Evolutionary conservation across 1,140 invertebrate species (phyloP), one percentile per base, ranked within the genome.

Genomic region (Armadillidium nasatum): DNA sequence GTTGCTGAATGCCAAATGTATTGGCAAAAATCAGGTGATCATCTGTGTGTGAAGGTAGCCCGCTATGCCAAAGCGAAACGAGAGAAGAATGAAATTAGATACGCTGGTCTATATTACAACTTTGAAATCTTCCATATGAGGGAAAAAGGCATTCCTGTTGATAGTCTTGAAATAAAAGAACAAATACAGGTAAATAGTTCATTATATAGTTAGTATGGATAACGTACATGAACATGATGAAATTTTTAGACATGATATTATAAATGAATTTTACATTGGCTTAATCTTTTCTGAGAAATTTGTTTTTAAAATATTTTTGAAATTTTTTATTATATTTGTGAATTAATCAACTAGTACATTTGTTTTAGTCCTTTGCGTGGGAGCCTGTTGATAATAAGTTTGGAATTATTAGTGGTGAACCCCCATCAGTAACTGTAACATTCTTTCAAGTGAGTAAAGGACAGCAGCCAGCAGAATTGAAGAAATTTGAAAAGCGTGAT

Each of bases 81-180:
- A 91, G 85, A 96, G 90, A 87, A 94, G 87, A 83, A 95, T 80
- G 89, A 91, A 74, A 83, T 86, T 9, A 99, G 99, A 86, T 99
- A 98, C 84, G 93, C 93, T 78, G 96, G 97, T 81, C 94, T 98
- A 89, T 97, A 96, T 82, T 98, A 95, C 86, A 99, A 99, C 84
- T 97, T 99, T 87, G 97, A 99, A 87, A 94, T 99, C 79, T 99
- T 99, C 87, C 94, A 97, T 83, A 96, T 99, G 91, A 87, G 94
- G 74, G 96, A 98, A 83, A 99, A 99, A 84, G 92, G 98, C 84
- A 94, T 99, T 80, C 97, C 98, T 0, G 96, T 99, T 0, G 97
- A 99, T 84, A 97, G 94, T 74, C 91, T 98, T 9, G 96, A 99
- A 87, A 94, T 96, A 76, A 88, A 88, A 85, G 87, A 86, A 85